Evolutionary conservation across 2,797 vertebrate genomes (phyloP).

Genomic region (Oreortyx pictus): DNA sequence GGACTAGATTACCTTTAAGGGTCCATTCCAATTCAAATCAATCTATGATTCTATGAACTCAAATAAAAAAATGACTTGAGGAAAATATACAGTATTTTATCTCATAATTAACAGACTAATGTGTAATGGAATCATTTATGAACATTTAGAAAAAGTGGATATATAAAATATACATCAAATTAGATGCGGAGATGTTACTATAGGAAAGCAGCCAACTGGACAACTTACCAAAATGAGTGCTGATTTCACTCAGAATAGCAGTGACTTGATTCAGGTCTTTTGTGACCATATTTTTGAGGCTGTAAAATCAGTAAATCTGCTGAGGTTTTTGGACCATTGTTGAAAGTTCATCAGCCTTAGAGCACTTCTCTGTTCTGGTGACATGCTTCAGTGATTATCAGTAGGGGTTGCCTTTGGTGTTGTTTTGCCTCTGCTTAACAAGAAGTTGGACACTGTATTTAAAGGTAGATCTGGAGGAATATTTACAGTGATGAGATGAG

Average conservation of each 20-base stretch:
- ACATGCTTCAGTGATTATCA: not conserved
- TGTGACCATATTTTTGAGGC: not conserved
- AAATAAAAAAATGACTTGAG: too few species aligned
- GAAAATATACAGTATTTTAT: too few species aligned
- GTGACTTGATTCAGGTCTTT: not conserved
- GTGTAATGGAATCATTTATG: not conserved
- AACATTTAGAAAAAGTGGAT: not conserved
- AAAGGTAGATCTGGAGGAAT: not conserved
- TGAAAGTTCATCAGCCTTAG: not conserved
- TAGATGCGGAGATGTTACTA: not conserved
- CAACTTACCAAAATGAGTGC: not conserved
- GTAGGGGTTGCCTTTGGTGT: not conserved
- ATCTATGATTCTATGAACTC: too few species aligned
- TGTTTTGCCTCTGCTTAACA: not conserved
- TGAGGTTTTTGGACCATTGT: not conserved
- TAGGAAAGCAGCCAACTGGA: not conserved
- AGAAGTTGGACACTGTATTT: not conserved
- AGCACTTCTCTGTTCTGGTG: not conserved
- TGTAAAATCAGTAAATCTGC: not conserved
- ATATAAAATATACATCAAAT: not conserved
- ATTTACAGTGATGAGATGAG: not conserved
- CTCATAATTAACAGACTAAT: not conserved
- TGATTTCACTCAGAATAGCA: not conserved
- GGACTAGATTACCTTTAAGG: too few species aligned
- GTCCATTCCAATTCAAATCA: too few species aligned